Evolutionary conservation across 2,113 vertebrate species (phyloP).

Genomic region (Protomyctophum bolini): DNA sequence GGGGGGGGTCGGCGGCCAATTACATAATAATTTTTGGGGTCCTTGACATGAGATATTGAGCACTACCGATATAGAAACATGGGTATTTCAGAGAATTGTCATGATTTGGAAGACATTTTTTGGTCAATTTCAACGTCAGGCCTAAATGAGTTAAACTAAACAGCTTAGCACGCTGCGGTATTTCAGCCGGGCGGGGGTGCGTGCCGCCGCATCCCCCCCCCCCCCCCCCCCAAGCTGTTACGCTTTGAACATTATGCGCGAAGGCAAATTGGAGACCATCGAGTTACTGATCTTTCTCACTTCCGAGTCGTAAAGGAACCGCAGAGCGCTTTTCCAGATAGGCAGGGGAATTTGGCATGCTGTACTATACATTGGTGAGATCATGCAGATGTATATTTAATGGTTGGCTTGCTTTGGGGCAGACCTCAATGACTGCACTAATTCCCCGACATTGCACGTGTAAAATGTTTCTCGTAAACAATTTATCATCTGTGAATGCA

Average conservation of each 20-base stretch:
- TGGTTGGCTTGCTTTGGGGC: slow-evolving; percentile 1
- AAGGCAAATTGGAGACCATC: slow-evolving; percentile 51
- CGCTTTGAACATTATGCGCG: slow-evolving; percentile 46
- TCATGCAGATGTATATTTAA: slow-evolving; percentile 16
- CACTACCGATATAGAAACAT: too few relatives aligned
- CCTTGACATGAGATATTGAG: too few relatives aligned
- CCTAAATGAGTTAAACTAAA: too few relatives aligned
- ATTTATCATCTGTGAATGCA: slow-evolving; percentile 48
- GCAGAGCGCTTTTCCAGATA: slow-evolving; percentile 29
- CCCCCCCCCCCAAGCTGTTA: slow-evolving; percentile 49
- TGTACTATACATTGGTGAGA: slow-evolving; percentile 9
- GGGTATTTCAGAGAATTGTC: too few relatives aligned
- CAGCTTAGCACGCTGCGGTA: too few relatives aligned
- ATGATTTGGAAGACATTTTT: too few relatives aligned
- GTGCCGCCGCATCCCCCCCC: too few relatives aligned
- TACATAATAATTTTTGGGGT: too few relatives aligned
- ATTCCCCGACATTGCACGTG: slow-evolving; percentile 21
- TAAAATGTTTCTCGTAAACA: slow-evolving; percentile 8
- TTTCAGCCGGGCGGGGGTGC: slow-evolving; percentile 15
- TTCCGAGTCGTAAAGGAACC: slow-evolving; percentile 24
- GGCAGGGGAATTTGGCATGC: background rate
- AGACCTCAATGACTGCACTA: background rate
- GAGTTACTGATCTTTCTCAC: slow-evolving; percentile 58
- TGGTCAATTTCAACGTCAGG: too few relatives aligned
- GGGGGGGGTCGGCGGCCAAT: too few relatives aligned